Conservation (phyloP, 2,888 invertebrate species). For the Trichacis sp. region DNA sequence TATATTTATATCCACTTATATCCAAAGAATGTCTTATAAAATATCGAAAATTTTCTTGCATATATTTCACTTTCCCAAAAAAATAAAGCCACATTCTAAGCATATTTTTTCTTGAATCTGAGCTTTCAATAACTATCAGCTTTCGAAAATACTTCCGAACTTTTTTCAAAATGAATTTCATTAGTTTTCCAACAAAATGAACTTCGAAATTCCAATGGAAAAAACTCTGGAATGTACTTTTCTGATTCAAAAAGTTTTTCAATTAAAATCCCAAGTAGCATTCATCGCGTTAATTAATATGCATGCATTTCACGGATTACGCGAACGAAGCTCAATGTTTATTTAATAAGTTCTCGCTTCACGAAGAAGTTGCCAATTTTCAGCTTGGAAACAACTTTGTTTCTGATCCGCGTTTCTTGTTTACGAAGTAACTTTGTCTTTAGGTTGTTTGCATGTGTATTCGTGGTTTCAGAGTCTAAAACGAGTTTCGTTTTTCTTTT, state of each 20-base stretch:
- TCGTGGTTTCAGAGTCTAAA: constrained; percentile 6
- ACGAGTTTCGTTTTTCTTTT: constrained; percentile 7
- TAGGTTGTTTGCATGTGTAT: constrained; percentile 7
- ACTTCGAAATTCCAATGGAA: too few species aligned
- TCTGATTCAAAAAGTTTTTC: not conserved
- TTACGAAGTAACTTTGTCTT: constrained; percentile 47
- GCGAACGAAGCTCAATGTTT: not conserved
- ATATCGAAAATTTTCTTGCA: too few species aligned
- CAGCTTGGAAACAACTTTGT: constrained; percentile 43
- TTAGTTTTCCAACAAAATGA: too few species aligned
- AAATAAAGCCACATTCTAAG: too few species aligned
- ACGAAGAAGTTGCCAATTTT: constrained; percentile 13
- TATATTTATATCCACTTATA: too few species aligned
- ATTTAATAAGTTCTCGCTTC: constrained; percentile 1
- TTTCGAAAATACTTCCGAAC: too few species aligned
- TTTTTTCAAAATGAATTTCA: too few species aligned
- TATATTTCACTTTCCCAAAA: too few species aligned
- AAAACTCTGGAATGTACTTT: not conserved
- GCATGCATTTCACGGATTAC: not conserved
- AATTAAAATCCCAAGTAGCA: not conserved
- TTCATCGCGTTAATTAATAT: constrained; percentile 1
- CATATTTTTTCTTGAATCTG: too few species aligned
- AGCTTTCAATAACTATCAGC: too few species aligned
- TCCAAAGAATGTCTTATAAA: too few species aligned
- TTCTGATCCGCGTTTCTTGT: constrained; percentile 46